These are phyloP conservation scores for Scatophagus argus DNA, from an alignment of 2,113 vertebrate genomes.

Conservation along the genomic window DNA sequence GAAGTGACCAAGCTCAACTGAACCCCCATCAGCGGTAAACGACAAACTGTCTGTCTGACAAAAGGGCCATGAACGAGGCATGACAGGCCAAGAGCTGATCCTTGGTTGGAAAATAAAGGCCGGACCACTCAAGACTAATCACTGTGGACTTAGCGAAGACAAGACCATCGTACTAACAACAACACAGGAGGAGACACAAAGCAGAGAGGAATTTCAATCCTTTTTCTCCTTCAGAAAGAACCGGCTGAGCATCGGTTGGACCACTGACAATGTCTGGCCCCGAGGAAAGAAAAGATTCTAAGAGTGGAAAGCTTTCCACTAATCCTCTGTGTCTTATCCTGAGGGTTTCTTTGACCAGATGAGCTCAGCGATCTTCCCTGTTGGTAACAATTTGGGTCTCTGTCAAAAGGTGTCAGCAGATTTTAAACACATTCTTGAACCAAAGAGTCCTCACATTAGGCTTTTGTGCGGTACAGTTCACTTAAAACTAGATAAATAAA, in stretches of 20 bases:
- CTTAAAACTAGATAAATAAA: neutral
- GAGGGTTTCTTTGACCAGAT: constrained; percentile 51
- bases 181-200: constrained; percentile 43
- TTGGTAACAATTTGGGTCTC: constrained; percentile 25
- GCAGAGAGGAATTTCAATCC: constrained; percentile 50
- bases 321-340: constrained; percentile 66
- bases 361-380: constrained; percentile 44
- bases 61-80: constrained; percentile 23
- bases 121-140: constrained; percentile 64
- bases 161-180: constrained; percentile 42
- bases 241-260: constrained; percentile 40
- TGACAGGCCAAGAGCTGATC: constrained; percentile 35
- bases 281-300: constrained; percentile 50
- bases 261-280: constrained; percentile 41
- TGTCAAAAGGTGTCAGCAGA: constrained; percentile 33
- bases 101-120: constrained; percentile 47
- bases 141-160: constrained; percentile 59
- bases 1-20: neutral
- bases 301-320: constrained; percentile 60
- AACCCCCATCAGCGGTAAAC: constrained; percentile 19
- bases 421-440: constrained; percentile 19
- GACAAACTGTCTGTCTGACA: constrained; percentile 40
- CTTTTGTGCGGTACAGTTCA: neutral
- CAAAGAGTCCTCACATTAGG: neutral
- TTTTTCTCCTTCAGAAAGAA: constrained; percentile 30